Percentiles rank a stretch among this genome's conserved stretches.
Conservation (phyloP, 2,797 vertebrate species). For the Acanthopagrus latus region DNA sequence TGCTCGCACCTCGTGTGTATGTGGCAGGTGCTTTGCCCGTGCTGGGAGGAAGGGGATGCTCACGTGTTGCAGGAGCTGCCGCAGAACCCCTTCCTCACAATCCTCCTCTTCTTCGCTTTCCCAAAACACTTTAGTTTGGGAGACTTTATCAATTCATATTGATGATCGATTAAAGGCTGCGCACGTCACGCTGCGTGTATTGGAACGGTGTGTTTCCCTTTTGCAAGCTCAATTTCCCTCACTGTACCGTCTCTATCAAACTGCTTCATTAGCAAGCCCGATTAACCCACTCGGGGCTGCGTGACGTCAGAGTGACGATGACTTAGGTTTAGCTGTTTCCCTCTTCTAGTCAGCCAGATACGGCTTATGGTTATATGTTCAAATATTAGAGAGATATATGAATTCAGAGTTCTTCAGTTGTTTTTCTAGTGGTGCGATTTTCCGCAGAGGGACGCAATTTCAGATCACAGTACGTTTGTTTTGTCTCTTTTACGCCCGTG, state of each 20-base stretch:
- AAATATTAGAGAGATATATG: too few relatives aligned
- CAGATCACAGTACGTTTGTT: too few relatives aligned
- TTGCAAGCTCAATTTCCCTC: neutral
- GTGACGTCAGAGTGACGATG: neutral
- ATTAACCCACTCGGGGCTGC: constrained; percentile 8
- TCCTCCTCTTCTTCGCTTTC: constrained; percentile 21
- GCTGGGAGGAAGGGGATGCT: constrained; percentile 72
- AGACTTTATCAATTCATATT: constrained; percentile 13
- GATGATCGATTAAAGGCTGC: neutral
- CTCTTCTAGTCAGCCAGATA: neutral
- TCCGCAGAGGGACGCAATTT: too few relatives aligned
- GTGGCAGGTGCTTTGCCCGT: constrained; percentile 81
- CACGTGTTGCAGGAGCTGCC: constrained; percentile 80
- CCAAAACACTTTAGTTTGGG: neutral
- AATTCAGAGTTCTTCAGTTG: too few relatives aligned
- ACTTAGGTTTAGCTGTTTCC: neutral
- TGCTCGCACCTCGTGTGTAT: constrained; percentile 23
- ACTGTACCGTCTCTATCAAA: neutral
- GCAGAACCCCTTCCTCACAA: constrained; percentile 40
- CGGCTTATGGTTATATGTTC: too few relatives aligned
- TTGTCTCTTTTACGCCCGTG: too few relatives aligned
- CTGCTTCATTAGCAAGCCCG: constrained; percentile 11
- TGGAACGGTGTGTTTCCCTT: constrained; percentile 3
- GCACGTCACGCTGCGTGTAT: neutral
- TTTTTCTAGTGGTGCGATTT: too few relatives aligned